These are phyloP conservation scores for Pithys albifrons DNA, from an alignment of 2,113 vertebrate genomes.

Conservation along the genomic window DNA sequence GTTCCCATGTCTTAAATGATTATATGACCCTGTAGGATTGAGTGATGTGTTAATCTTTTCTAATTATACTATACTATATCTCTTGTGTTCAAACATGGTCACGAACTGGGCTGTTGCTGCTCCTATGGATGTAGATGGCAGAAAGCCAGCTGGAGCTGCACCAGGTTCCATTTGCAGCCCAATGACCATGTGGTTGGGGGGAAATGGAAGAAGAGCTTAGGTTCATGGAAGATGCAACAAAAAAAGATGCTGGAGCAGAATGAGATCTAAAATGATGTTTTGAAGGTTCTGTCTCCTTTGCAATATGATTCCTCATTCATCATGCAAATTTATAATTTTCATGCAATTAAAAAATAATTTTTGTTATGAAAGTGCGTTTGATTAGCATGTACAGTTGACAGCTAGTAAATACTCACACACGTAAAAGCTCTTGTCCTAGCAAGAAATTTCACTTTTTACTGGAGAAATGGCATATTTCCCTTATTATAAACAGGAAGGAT, in stretches of 20 bases:
- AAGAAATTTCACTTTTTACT: neutral
- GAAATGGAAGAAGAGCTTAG: neutral
- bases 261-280: neutral
- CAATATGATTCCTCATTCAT: neutral
- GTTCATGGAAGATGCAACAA: neutral
- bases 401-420: neutral
- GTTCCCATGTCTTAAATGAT: slow-evolving; percentile 7
- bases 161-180: neutral
- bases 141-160: slow-evolving; percentile 26
- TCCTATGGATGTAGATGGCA: slow-evolving; percentile 2
- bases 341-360: slow-evolving; percentile 3
- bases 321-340: slow-evolving; percentile 24
- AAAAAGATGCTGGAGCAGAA: neutral
- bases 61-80: neutral
- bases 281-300: slow-evolving; percentile 4
- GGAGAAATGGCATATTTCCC: neutral
- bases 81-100: neutral
- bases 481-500: neutral
- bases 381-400: slow-evolving; percentile 8
- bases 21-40: slow-evolving; percentile 1
- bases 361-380: neutral
- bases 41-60: slow-evolving; percentile 9
- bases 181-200: neutral
- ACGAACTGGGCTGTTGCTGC: neutral
- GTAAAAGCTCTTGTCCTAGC: neutral